Percentiles rank a stretch among this genome's conserved stretches.
Conservation (phyloP, 2,113 vertebrate genomes). For the Ceratotherium simum region DNA sequence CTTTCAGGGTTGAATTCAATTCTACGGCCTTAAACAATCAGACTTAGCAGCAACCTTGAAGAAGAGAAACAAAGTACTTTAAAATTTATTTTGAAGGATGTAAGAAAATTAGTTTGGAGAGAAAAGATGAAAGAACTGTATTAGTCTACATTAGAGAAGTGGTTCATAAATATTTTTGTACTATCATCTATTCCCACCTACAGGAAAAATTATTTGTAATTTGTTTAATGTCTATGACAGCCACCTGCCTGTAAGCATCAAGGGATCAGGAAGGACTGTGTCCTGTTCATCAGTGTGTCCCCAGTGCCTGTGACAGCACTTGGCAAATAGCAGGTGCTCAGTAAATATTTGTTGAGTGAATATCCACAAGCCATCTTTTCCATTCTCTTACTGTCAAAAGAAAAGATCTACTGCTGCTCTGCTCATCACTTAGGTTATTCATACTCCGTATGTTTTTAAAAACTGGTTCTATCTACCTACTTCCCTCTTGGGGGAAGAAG, state of each 20-base stretch:
- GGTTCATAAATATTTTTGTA: not conserved
- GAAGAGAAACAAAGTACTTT: not conserved
- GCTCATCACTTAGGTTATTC: not conserved
- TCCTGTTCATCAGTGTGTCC: not conserved
- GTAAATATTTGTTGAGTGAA: not conserved
- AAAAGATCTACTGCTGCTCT: not conserved
- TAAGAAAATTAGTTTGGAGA: not conserved
- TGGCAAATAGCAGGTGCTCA: not conserved
- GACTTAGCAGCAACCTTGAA: not conserved
- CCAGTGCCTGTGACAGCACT: not conserved
- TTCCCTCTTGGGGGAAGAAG: not conserved
- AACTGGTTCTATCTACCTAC: not conserved
- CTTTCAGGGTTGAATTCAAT: conserved; percentile 19
- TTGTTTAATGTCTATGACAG: not conserved
- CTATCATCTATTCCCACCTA: not conserved
- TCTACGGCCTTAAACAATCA: not conserved
- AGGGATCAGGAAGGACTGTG: not conserved
- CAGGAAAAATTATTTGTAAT: not conserved
- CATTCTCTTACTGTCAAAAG: not conserved
- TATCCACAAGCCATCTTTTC: not conserved
- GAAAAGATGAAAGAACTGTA: not conserved
- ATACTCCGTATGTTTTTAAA: not conserved
- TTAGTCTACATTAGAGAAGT: not conserved
- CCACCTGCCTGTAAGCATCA: not conserved
- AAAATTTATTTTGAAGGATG: not conserved